phyloP scores from a whole-genome alignment of 2,888 invertebrate genomes.

The Cephus rjabovi region DNA sequence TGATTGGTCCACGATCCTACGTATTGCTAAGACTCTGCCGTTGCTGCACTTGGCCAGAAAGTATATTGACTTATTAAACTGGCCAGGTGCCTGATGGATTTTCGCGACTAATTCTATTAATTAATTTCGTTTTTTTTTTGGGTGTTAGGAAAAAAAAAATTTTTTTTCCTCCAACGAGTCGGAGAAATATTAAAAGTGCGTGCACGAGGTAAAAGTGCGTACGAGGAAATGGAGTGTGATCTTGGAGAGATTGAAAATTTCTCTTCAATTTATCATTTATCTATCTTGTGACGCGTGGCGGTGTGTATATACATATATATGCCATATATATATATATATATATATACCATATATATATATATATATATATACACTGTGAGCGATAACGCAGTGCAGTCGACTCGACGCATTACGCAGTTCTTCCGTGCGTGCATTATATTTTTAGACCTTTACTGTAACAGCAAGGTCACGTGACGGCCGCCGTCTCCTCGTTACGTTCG shows the following conservation, averaged over 20 bases:
- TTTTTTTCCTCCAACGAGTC: rapidly evolving
- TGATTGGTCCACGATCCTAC: too few species aligned
- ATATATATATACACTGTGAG: slow-evolving; percentile 16
- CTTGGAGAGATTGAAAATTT: slow-evolving; percentile 40
- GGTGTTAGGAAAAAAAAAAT: too few species aligned
- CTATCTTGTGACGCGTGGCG: slow-evolving; percentile 34
- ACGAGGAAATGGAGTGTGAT: too few species aligned
- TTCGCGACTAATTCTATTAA: too few species aligned
- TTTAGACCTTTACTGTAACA: slow-evolving; percentile 40
- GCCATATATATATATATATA: not conserved
- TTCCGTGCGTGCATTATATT: slow-evolving; percentile 47
- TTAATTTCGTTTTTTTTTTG: too few species aligned
- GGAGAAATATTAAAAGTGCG: too few species aligned
- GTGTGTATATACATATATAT: slow-evolving; percentile 9
- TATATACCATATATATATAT: slow-evolving; percentile 1
- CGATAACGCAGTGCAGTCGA: slow-evolving; percentile 40
- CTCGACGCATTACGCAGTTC: slow-evolving; percentile 44
- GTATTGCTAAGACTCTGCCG: too few species aligned
- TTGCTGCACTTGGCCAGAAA: too few species aligned
- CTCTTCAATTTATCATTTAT: slow-evolving; percentile 52
- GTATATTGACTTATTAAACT: too few species aligned
- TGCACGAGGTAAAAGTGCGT: too few species aligned
- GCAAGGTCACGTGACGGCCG: slow-evolving; percentile 23
- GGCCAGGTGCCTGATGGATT: too few species aligned
- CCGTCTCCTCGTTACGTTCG: not conserved